Evolutionary conservation across 2,113 vertebrate species (phyloP), one percentile per base, ranked within the genome.

Genomic region (Salvator merianae): DNA sequence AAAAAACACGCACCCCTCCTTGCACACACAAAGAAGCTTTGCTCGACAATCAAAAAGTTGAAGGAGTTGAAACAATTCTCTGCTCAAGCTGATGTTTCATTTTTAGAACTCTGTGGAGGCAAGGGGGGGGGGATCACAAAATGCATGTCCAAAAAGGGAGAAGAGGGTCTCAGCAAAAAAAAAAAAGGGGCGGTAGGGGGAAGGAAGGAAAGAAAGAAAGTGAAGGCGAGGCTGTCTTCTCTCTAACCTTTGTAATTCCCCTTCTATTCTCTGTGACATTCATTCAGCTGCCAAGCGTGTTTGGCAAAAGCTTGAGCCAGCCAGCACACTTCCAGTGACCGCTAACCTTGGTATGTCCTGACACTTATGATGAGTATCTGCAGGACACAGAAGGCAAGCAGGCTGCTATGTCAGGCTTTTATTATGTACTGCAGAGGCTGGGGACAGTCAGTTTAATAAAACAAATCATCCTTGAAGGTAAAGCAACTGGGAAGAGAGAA

Each of bases 401-500:
- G 97, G 96, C 96, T 97, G 97, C 97, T 97, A 97, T 97, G 97
- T 97, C 97, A 97, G 97, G 97, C 97, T 97, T 97, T 98, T 97
- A 97, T 98, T 97, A 97, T 96, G 96, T 96, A 96, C 96, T 96
- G 97, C 96, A 95, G 97, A 97, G 96, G 97, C 97, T 97, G 95
- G 97, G 98, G 98, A 98, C 97, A 98, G 97, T 98, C 97, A 96
- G 97, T 97, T 99, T 97, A 97, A 99, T 99, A 99, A 98, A 98
- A 97, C 98, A 99, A 98, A 98, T 98, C 98, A 99, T 98, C 98
- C 98, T 98, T 99, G 97, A 99, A 99, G 98, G 98, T 98, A 98
- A 96, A 96, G 95, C 97, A 96, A 97, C 97, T 97, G 95, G 95
- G 96, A 97, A 97, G 96, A 96, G 94, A 95, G 97, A 96, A 97